These are phyloP conservation scores for Amazona vittata DNA, from an alignment of 2,113 vertebrate genomes.

Conservation along the genomic window DNA sequence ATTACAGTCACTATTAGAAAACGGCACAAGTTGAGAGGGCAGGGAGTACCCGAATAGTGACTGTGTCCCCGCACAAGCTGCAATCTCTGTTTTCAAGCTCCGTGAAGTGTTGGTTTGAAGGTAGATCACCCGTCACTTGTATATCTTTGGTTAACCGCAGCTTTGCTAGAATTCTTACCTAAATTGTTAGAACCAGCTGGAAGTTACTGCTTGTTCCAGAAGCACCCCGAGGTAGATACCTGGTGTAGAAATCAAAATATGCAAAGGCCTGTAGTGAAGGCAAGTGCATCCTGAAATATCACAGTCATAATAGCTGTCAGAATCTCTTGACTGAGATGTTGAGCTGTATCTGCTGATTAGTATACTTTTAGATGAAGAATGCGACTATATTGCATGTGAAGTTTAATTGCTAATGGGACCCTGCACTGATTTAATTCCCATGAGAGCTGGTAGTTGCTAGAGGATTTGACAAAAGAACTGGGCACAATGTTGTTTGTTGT, in stretches of 20 bases:
- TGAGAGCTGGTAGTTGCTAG: neutral
- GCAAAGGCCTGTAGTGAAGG: neutral
- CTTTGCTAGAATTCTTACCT: neutral
- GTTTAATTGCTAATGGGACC: neutral
- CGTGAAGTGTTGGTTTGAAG: neutral
- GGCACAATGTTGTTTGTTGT: neutral
- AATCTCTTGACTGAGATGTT: neutral
- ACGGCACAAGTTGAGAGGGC: neutral
- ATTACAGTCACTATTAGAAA: neutral
- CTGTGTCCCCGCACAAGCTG: neutral
- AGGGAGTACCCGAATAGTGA: rapidly evolving
- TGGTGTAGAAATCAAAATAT: neutral
- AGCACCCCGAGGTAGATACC: neutral
- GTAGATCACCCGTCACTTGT: neutral
- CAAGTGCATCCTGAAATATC: neutral
- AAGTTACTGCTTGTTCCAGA: neutral
- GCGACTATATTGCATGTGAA: neutral
- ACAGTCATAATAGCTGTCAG: neutral
- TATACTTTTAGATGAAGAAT: neutral
- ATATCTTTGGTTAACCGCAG: neutral
- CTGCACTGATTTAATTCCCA: neutral
- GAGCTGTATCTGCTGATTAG: neutral
- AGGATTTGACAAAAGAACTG: neutral
- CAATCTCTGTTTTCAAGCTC: neutral
- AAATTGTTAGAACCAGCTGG: neutral